Evolutionary conservation across 2,113 vertebrate species (phyloP), one percentile per base, ranked within the genome.

Genomic region (Hippocampus comes): DNA sequence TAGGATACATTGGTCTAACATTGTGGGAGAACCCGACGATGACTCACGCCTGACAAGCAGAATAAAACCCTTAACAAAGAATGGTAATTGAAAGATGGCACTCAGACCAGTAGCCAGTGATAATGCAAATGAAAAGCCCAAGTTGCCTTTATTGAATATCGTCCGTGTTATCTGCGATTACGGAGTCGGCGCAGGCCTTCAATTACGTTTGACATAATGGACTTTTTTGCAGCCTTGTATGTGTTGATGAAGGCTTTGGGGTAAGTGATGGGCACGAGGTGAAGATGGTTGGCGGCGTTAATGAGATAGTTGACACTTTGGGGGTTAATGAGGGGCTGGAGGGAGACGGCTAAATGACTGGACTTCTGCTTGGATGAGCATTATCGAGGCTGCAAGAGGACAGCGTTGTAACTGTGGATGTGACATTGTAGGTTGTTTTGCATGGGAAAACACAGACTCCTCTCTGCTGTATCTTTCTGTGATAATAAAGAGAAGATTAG

Each of bases 61-160:
- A 88, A 90, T 91, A 86, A 90, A 89, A 84, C 88, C 88, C 67
- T 89, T 89, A 86, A 89, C 88, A 90, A 91, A 88, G 86, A 79
- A 82, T 86, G 88, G 88, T 90, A 89, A 91, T 91, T 91, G 90
- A 90, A 90, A 89, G 89, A 91, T 87, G 84, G 79, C 82, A 84
- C 84, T 89, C 78, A 73, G 79, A 82, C 82, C 73, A 69, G 81
- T 82, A 77, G 88, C 82, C 87, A 87, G 88, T 89, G 90, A 91
- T 89, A 90, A 89, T 89, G 81, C 81, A 82, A 86, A 87, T 86
- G 78, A 87, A 89, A 82, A 75, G 77, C 34, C 82, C 34, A 73
- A 75, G 79, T 74, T 64, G 75, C 77, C 72, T 86, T 38, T 86
- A 85, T 83, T 86, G 79, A 88, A 88, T 82, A 78, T 86, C 68